Percentiles rank a stretch among this genome's conserved stretches.
phyloP scores from a whole-genome alignment of 2,797 vertebrate genomes.

The Cryptoprocta ferox region DNA sequence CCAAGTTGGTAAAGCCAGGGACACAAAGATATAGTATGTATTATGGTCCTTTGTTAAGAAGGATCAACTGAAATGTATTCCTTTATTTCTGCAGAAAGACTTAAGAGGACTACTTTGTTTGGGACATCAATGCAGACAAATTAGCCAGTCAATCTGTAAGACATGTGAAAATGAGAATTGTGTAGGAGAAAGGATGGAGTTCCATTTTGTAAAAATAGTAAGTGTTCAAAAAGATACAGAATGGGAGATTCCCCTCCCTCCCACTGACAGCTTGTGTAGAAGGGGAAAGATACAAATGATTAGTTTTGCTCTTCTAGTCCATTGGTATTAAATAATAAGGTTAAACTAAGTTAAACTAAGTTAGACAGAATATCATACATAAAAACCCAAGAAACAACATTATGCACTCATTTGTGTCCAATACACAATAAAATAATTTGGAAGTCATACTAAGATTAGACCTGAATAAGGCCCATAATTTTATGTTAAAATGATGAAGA shows the following conservation, averaged over 20 bases:
- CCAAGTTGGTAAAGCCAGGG: background rate
- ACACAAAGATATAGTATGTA: background rate
- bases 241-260: background rate
- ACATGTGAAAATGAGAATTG: background rate
- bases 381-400: conserved; percentile 18
- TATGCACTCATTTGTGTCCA: conserved; percentile 24
- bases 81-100: background rate
- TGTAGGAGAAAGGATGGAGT: background rate
- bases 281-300: background rate
- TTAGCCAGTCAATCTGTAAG: background rate
- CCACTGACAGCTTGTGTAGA: background rate
- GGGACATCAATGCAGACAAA: background rate
- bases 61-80: background rate
- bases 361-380: background rate
- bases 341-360: conserved; percentile 54
- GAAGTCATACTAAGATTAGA: conserved; percentile 2
- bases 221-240: background rate
- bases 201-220: conserved; percentile 13
- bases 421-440: conserved; percentile 44
- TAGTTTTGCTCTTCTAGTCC: background rate
- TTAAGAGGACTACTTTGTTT: background rate
- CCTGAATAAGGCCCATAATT: background rate
- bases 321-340: background rate
- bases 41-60: background rate
- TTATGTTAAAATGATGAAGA: conserved; percentile 4